Evolutionary conservation across 2,888 invertebrate species (phyloP).

Genomic region (Calephelis perditalis): DNA sequence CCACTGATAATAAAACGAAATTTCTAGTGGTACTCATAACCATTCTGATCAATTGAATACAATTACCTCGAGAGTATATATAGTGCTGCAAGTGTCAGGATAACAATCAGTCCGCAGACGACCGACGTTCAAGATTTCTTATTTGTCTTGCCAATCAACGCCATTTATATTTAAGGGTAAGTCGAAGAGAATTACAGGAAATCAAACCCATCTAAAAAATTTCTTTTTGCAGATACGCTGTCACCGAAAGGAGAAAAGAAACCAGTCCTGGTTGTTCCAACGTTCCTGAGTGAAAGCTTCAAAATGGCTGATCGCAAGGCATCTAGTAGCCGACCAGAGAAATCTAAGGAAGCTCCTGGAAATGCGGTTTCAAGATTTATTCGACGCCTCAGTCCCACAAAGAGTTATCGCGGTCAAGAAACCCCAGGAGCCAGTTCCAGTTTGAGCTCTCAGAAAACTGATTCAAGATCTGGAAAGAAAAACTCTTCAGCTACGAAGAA

Average conservation of each 20-base stretch:
- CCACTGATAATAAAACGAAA: conserved; percentile 5
- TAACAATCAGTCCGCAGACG: background rate
- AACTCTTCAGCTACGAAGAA: conserved; percentile 2
- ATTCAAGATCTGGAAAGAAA: background rate
- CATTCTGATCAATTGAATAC: background rate
- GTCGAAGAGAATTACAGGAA: background rate
- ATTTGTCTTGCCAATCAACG: background rate
- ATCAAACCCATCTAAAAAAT: background rate
- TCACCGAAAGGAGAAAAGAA: conserved; percentile 1
- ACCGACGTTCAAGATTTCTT: background rate
- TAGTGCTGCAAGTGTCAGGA: background rate
- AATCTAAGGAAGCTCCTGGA: conserved; percentile 4
- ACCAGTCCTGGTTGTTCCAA: conserved; percentile 1
- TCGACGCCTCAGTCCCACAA: conserved; percentile 3
- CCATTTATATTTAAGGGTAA: background rate
- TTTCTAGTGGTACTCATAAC: conserved; percentile 3
- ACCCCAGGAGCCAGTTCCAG: background rate
- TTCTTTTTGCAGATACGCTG: conserved; percentile 1
- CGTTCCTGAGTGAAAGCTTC: background rate
- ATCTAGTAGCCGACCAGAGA: conserved; percentile 3
- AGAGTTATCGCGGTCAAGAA: background rate
- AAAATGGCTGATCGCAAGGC: conserved; percentile 1
- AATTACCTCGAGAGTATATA: background rate
- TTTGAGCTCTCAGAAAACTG: background rate
- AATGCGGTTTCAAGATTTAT: conserved; percentile 10